Conservation (phyloP, 2,797 vertebrate species). For the Kryptolebias ocellatus region DNA sequence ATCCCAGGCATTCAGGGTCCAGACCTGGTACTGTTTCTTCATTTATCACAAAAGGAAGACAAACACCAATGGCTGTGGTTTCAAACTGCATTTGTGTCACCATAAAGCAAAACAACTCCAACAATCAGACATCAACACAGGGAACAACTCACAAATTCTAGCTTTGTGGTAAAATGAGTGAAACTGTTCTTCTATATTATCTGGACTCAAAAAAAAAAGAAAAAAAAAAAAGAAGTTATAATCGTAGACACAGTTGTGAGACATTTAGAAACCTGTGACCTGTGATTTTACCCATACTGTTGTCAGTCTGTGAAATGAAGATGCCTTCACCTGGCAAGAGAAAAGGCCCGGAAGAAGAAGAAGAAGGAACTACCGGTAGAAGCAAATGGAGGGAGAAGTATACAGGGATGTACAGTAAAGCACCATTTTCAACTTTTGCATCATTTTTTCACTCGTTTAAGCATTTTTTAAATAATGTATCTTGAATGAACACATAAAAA, state of each 20-base stretch:
- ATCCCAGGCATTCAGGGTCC: constrained; percentile 72
- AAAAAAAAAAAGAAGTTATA: constrained; percentile 43
- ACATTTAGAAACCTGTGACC: constrained; percentile 66
- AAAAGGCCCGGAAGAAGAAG: constrained; percentile 25
- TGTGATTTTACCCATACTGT: constrained; percentile 63
- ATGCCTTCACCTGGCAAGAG: constrained; percentile 66
- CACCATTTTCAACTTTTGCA: constrained; percentile 60
- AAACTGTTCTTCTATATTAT: constrained; percentile 65
- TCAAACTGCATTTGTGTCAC: constrained; percentile 51
- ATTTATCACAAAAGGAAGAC: constrained; percentile 36
- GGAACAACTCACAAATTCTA: constrained; percentile 46
- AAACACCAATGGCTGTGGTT: constrained; percentile 35
- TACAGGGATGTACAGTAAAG: constrained; percentile 79
- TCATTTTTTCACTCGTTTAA: constrained; percentile 62
- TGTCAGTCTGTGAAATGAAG: constrained; percentile 69
- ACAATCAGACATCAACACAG: constrained; percentile 49
- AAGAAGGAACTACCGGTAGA: constrained; percentile 57
- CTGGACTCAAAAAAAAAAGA: constrained; percentile 42
- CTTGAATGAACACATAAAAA: constrained; percentile 48
- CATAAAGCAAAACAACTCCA: constrained; percentile 57
- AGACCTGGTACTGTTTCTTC: constrained; percentile 62
- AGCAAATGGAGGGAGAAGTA: constrained; percentile 47
- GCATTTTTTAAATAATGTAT: constrained; percentile 54
- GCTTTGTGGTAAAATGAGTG: constrained; percentile 54
- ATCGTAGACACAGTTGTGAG: constrained; percentile 63